Base-by-base conservation (phyloP, 2,797 vertebrate genomes). In the Sebastolobus alascanus region DNA sequence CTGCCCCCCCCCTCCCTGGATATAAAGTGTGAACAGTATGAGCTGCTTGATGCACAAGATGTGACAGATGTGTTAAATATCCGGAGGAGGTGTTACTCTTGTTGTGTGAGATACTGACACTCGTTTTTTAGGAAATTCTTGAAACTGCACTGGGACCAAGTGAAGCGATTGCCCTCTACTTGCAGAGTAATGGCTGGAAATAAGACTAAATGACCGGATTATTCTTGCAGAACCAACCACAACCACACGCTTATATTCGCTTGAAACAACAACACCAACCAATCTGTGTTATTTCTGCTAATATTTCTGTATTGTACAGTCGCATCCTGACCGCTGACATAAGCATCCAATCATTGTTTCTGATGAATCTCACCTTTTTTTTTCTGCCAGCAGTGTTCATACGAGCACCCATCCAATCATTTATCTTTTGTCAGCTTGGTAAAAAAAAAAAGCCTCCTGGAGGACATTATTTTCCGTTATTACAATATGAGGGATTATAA, bases 401-500 rank as follows among this genome's bases (percentile, higher is more conserved):
- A 83, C 56, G 38, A 90, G 84, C 84, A 79, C 46, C 79, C 79
- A 74, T 87, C 85, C 88, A 92, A 93, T 93, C 90, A 87, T 92
- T 93, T 91, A 89, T 93, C 89, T 88, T 93, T 92, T 92, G 91
- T 94, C 83, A 89, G 85, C 84, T 54, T 31, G 73, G 77, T 72
- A 54, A 79, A 74, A 78, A 54, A 77, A 63, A 67, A 60, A 77
- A 40, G n/a, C 75, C 87, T 91, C 89, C 92, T 93, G 88, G 86
- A 92, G 89, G 93, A 94, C 93, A 89, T 90, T 87, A 92, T 93
- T 93, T 93, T 90, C 86, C 63, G 87, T 94, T 95, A 94, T 94
- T 95, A 94, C 94, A 94, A 94, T 95, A 94, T 94, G 93, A 95
- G 89, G 93, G 93, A 95, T 94, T 94, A 94, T 94, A 95, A 95